Percentiles rank a stretch among this genome's conserved stretches.
Conservation (phyloP, 2,888 invertebrate genomes). For the Silvanus unidentatus region DNA sequence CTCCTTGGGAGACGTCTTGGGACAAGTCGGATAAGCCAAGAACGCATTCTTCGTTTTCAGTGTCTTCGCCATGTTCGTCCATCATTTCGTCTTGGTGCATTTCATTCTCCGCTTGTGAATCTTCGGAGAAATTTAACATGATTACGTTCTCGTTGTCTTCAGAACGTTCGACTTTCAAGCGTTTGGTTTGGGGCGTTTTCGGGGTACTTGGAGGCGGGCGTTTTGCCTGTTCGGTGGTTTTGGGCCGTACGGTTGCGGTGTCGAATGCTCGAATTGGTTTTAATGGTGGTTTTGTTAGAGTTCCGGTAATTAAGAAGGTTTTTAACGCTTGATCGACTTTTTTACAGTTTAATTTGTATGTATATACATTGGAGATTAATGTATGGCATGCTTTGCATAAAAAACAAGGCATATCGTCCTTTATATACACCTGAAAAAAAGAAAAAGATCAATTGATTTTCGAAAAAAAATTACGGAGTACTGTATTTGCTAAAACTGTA, state of each 20-base stretch:
- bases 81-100: constrained; percentile 8
- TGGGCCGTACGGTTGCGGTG: neutral
- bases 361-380: constrained; percentile 64
- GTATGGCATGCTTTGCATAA: constrained; percentile 65
- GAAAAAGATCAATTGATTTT: neutral
- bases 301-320: constrained; percentile 61
- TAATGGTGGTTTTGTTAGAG: constrained; percentile 38
- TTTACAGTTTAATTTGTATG: constrained; percentile 70
- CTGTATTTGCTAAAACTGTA: constrained; percentile 7
- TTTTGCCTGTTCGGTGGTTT: neutral
- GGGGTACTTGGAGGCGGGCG: neutral
- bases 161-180: constrained; percentile 11
- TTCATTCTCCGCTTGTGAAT: constrained; percentile 13
- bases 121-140: constrained; percentile 31
- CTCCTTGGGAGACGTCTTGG: constrained; percentile 16
- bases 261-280: constrained; percentile 5
- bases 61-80: too few species aligned
- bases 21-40: neutral
- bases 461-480: constrained; percentile 1
- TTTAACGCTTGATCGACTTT: constrained; percentile 66
- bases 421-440: constrained; percentile 51
- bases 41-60: constrained; percentile 8
- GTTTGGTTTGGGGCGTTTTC: constrained; percentile 10
- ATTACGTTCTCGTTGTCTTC: constrained; percentile 23
- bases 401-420: constrained; percentile 68